These are phyloP conservation scores for Ictalurus furcatus DNA, from an alignment of 2,113 vertebrate species.

Conservation along the genomic window DNA sequence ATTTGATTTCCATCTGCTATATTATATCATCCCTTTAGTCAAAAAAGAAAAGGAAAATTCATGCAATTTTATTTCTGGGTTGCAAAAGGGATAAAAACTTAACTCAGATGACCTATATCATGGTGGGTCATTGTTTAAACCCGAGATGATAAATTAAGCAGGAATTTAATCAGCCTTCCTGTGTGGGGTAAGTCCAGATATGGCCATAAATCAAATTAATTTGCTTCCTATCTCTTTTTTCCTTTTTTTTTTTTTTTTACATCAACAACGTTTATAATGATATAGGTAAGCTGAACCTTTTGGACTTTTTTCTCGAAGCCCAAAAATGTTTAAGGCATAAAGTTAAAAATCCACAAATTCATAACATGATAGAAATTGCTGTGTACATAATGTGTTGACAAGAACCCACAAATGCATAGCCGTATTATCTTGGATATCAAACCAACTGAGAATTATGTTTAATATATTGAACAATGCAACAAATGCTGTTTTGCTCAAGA, in stretches of 20 bases:
- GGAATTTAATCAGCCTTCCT: slow-evolving; percentile 43
- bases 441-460: neutral
- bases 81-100: neutral
- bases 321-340: neutral
- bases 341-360: neutral
- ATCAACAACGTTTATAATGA: neutral
- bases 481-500: neutral
- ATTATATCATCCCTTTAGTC: neutral
- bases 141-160: slow-evolving; percentile 44
- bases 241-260: slow-evolving; percentile 1
- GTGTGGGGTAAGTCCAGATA: slow-evolving; percentile 40
- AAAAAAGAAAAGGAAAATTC: neutral
- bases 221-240: neutral
- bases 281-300: neutral
- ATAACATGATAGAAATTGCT: neutral
- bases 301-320: neutral
- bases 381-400: neutral
- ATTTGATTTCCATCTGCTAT: slow-evolving; percentile 22
- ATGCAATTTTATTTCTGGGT: slow-evolving; percentile 16
- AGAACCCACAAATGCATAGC: neutral
- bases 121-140: slow-evolving; percentile 25
- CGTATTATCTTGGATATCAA: neutral
- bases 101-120: neutral
- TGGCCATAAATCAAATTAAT: slow-evolving; percentile 50
- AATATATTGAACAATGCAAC: neutral